Percentiles rank a stretch among this genome's conserved stretches.
These are phyloP conservation scores for Poicephalus gulielmi DNA, from an alignment of 2,113 vertebrate genomes.

Conservation along the genomic window DNA sequence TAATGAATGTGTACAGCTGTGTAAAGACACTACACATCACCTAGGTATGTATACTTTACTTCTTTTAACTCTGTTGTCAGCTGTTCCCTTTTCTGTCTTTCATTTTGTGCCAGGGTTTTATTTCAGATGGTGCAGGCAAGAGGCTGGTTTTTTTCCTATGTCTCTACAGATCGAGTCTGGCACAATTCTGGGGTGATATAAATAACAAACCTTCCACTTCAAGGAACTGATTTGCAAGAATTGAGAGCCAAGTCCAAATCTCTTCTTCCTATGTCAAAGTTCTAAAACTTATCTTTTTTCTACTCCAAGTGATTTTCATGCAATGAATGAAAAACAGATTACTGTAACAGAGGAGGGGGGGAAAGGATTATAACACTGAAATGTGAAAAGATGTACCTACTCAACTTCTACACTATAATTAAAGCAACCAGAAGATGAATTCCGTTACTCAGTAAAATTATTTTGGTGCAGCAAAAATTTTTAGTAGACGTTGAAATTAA, in stretches of 20 bases:
- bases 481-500: background rate
- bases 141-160: background rate
- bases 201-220: conserved; percentile 14
- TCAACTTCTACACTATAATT: background rate
- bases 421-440: background rate
- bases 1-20: conserved; percentile 17
- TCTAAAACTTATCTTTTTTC: background rate
- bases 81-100: background rate
- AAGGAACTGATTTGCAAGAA: background rate
- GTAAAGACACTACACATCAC: conserved; percentile 17
- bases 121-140: background rate
- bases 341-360: background rate
- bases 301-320: background rate
- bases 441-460: background rate
- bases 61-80: conserved; percentile 40
- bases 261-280: background rate
- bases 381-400: background rate
- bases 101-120: conserved; percentile 33
- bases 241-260: background rate
- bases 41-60: conserved; percentile 20
- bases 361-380: background rate
- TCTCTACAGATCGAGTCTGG: conserved; percentile 25
- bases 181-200: conserved; percentile 1
- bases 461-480: background rate
- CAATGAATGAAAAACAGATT: background rate